phyloP scores from a whole-genome alignment of 2,797 vertebrate species.

The Notolepis coatsorum region DNA sequence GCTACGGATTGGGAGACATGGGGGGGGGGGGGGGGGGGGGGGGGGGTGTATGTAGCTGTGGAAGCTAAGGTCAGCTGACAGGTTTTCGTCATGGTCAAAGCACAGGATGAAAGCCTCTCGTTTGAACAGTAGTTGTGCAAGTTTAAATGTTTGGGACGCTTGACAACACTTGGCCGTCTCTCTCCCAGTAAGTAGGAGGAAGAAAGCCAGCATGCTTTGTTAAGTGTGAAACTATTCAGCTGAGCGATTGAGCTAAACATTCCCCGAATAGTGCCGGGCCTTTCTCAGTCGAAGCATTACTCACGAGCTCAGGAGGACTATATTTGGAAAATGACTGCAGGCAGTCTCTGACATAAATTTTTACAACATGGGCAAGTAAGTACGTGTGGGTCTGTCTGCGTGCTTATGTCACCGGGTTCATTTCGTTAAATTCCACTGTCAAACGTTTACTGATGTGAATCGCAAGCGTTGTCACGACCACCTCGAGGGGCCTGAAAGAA shows the following conservation, averaged over 20 bases:
- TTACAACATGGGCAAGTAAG: slow-evolving; percentile 17
- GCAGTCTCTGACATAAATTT: slow-evolving; percentile 35
- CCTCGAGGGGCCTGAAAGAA: no score
- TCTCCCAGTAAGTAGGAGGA: slow-evolving; percentile 32
- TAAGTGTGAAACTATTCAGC: slow-evolving; percentile 60
- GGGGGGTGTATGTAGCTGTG: background rate
- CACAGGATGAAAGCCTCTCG: slow-evolving; percentile 26
- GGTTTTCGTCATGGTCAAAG: slow-evolving; percentile 11
- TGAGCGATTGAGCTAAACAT: slow-evolving; percentile 49
- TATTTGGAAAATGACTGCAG: slow-evolving; percentile 66
- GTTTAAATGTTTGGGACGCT: slow-evolving; percentile 59
- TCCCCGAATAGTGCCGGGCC: slow-evolving; percentile 36
- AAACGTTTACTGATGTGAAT: background rate
- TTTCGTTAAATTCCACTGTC: background rate
- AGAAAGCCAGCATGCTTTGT: slow-evolving; percentile 25
- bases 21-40: no score
- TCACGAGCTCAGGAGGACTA: slow-evolving; percentile 47
- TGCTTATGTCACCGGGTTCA: slow-evolving; percentile 3
- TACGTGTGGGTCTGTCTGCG: slow-evolving; percentile 24
- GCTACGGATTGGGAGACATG: slow-evolving; percentile 25
- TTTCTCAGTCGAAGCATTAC: slow-evolving; percentile 34
- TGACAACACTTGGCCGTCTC: slow-evolving; percentile 54
- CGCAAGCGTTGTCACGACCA: no score
- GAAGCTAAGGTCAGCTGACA: background rate
- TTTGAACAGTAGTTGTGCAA: slow-evolving; percentile 41